Conservation (phyloP, 2,113 vertebrate species). For the Apistogramma diplotaenia region DNA sequence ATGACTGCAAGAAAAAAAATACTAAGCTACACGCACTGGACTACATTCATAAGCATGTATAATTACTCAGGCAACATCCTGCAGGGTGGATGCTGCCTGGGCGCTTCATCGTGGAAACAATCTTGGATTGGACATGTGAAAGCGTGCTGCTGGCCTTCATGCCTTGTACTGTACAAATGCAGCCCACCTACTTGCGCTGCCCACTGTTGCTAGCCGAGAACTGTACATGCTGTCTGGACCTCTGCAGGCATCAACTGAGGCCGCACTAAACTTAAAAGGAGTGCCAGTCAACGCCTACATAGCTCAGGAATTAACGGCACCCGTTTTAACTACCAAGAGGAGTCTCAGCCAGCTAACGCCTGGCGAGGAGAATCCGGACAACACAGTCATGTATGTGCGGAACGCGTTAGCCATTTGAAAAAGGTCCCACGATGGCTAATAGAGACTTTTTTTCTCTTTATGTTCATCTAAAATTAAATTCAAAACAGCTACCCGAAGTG, state of each 20-base stretch:
- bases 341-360: neutral
- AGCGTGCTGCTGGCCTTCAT: neutral
- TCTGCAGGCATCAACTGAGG: slow-evolving; percentile 8
- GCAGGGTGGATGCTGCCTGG: neutral
- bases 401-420: neutral
- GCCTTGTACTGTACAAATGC: neutral
- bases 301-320: neutral
- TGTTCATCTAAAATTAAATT: neutral
- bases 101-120: neutral
- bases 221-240: neutral
- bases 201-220: neutral
- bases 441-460: neutral
- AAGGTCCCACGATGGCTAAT: neutral
- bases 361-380: neutral
- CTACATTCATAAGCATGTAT: neutral
- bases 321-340: neutral
- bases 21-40: neutral
- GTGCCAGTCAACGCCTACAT: slow-evolving; percentile 14
- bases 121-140: neutral
- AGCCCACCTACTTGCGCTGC: slow-evolving; percentile 10
- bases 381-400: neutral
- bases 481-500: neutral
- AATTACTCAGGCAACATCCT: neutral
- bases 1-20: neutral
- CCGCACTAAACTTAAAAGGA: neutral